These are phyloP conservation scores for Protobothrops flavoviridis DNA, from an alignment of 2,113 vertebrate species.

Conservation along the genomic window DNA sequence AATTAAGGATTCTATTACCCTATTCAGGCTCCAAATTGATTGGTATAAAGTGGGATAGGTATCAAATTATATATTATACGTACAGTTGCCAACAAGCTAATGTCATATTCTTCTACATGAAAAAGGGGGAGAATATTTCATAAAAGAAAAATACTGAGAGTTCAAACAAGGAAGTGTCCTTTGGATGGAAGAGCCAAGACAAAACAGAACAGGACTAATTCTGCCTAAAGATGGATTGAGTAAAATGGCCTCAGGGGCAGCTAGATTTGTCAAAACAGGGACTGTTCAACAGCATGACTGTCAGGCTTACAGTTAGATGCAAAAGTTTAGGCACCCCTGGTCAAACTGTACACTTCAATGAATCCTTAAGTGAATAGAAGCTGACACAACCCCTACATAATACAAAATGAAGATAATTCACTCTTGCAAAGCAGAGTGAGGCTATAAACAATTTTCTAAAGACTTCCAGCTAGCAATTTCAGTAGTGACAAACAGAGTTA, in stretches of 20 bases:
- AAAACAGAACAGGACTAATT: neutral
- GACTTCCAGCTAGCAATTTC: neutral
- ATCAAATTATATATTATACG: neutral
- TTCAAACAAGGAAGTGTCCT: neutral
- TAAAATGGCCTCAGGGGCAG: neutral
- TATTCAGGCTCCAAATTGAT: neutral
- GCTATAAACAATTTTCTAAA: neutral
- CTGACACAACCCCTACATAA: neutral
- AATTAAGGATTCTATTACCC: neutral
- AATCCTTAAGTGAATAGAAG: neutral
- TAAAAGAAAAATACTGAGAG: neutral
- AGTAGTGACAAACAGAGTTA: neutral
- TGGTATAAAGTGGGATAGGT: neutral
- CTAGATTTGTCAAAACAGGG: neutral
- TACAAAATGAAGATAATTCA: neutral
- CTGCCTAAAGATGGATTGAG: neutral
- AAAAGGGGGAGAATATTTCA: neutral
- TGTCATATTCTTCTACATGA: neutral
- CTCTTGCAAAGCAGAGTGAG: neutral
- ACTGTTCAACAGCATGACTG: neutral
- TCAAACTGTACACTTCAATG: neutral
- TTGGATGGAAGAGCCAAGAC: neutral
- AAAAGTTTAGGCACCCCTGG: neutral
- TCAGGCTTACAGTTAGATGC: neutral
- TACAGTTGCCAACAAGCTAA: neutral